Percentiles rank a stretch among this genome's conserved stretches.
Conservation (phyloP, 1,140 invertebrate genomes). For the Delia radicum region DNA sequence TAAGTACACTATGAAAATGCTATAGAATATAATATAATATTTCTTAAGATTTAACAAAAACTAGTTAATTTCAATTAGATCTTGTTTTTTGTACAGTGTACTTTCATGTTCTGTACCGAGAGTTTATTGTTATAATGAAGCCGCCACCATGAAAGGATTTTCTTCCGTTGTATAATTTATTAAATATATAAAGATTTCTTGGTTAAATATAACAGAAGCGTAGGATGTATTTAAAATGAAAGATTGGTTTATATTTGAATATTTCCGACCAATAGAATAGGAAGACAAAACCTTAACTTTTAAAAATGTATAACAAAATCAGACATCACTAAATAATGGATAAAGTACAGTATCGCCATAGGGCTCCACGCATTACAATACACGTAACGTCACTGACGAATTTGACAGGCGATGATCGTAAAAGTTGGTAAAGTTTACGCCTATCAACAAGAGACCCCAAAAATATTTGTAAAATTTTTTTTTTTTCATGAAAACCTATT, state of each 20-base stretch:
- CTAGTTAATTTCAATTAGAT: background rate
- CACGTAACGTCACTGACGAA: too few relatives aligned
- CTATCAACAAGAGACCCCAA: too few relatives aligned
- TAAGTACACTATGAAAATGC: background rate
- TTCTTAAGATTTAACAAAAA: background rate
- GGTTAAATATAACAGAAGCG: background rate
- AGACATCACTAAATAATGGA: too few relatives aligned
- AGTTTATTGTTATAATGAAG: constrained; percentile 14
- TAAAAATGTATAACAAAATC: too few relatives aligned
- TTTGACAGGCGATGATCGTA: too few relatives aligned
- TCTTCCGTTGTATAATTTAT: constrained; percentile 13
- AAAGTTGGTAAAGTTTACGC: too few relatives aligned
- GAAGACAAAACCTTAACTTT: too few relatives aligned
- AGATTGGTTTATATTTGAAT: background rate
- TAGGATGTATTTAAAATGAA: background rate
- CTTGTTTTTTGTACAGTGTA: background rate
- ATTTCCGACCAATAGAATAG: too few relatives aligned
- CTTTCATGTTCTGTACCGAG: background rate
- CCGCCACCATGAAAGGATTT: constrained; percentile 27
- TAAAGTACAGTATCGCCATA: too few relatives aligned
- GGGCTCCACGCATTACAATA: too few relatives aligned
- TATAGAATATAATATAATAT: background rate
- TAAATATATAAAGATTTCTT: constrained; percentile 3
- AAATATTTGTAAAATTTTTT: too few relatives aligned
- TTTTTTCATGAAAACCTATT: too few relatives aligned